Conservation (phyloP, 2,888 invertebrate species). For the Drosophila multiciliata region DNA sequence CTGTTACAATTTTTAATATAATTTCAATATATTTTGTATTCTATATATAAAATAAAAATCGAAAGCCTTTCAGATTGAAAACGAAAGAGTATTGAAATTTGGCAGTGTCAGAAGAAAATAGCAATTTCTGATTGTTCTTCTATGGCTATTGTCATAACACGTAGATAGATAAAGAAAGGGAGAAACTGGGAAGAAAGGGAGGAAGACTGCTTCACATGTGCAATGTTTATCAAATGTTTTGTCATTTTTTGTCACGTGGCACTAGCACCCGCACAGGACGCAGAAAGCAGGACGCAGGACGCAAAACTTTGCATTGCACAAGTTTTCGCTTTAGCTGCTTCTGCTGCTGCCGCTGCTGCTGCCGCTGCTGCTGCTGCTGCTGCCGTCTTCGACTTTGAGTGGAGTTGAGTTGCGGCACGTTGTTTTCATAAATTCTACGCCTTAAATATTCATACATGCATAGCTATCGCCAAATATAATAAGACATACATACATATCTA, state of each 20-base stretch:
- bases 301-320: slow-evolving; percentile 70
- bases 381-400: slow-evolving; percentile 48
- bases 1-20: background rate
- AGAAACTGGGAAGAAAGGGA: background rate
- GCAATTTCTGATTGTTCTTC: slow-evolving; percentile 31
- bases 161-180: slow-evolving; percentile 32
- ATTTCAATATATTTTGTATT: background rate
- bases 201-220: slow-evolving; percentile 58
- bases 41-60: background rate
- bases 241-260: slow-evolving; percentile 75
- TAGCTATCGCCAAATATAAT: slow-evolving; percentile 16
- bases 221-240: slow-evolving; percentile 79
- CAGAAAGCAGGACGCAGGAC: background rate
- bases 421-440: slow-evolving; percentile 75
- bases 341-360: background rate
- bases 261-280: slow-evolving; percentile 36
- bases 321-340: slow-evolving; percentile 60
- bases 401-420: slow-evolving; percentile 64
- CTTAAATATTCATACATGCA: slow-evolving; percentile 72
- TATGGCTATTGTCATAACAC: slow-evolving; percentile 58
- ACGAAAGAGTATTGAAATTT: slow-evolving; percentile 44
- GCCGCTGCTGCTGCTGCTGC: slow-evolving; percentile 14
- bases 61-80: background rate
- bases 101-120: slow-evolving; percentile 23
- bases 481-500: background rate